These are phyloP conservation scores for Malaclemys terrapin DNA, from an alignment of 2,113 vertebrate genomes.

Conservation along the genomic window DNA sequence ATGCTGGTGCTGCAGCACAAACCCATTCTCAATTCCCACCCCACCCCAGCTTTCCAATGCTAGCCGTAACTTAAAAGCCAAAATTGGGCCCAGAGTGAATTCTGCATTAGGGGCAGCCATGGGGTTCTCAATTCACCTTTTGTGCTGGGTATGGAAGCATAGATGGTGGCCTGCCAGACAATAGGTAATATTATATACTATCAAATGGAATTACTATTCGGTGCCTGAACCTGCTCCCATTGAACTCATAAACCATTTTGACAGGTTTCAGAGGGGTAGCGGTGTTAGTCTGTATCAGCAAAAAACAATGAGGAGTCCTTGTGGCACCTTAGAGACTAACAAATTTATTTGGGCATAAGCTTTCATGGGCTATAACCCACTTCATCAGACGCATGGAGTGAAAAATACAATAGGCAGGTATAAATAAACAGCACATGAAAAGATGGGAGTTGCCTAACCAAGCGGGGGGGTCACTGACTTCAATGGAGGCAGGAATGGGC, in stretches of 20 bases:
- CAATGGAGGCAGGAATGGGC: neutral
- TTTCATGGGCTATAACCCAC: too few relatives aligned
- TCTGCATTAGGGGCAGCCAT: neutral
- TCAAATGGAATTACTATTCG: neutral
- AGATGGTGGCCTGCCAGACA: neutral
- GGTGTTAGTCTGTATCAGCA: too few relatives aligned
- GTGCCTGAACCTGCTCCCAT: neutral
- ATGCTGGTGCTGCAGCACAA: neutral
- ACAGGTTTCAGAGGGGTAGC: too few relatives aligned
- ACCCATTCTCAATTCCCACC: neutral
- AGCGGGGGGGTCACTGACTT: neutral
- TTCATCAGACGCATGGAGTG: too few relatives aligned
- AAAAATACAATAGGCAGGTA: too few relatives aligned
- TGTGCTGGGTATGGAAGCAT: neutral
- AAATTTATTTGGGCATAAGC: too few relatives aligned
- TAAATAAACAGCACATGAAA: too few relatives aligned
- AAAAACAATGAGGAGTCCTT: too few relatives aligned
- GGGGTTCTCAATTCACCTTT: neutral
- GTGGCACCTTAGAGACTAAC: too few relatives aligned
- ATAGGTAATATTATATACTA: accelerated
- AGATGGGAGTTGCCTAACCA: too few relatives aligned
- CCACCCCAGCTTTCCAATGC: neutral
- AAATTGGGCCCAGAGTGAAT: accelerated
- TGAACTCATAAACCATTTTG: accelerated
- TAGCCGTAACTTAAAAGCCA: neutral